These are phyloP conservation scores for Lepisosteus osseus DNA, from an alignment of 2,113 vertebrate genomes.

Conservation along the genomic window DNA sequence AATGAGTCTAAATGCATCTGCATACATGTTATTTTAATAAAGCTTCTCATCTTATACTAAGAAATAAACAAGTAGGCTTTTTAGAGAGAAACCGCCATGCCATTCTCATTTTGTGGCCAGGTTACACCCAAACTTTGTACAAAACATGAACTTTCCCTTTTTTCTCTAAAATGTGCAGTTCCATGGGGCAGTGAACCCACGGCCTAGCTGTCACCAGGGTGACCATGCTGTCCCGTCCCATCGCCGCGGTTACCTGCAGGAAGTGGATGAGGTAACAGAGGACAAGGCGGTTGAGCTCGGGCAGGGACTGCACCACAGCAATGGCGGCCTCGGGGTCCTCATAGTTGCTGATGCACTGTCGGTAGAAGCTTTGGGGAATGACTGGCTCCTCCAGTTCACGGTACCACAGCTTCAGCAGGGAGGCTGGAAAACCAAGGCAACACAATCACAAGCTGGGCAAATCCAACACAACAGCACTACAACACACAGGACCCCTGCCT, in stretches of 20 bases:
- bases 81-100: not conserved
- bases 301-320: conserved; percentile 78
- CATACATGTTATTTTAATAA: too few relatives aligned
- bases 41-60: too few relatives aligned
- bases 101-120: not conserved
- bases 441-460: too few relatives aligned
- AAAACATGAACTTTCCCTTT: too few relatives aligned
- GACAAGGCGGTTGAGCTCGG: conserved; percentile 81
- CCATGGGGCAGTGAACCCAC: not conserved
- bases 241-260: conserved; percentile 69
- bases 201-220: not conserved
- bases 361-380: conserved; percentile 83
- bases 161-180: not conserved
- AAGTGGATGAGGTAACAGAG: conserved; percentile 89
- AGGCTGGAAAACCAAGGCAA: conserved; percentile 56
- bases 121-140: not conserved
- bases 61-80: not conserved
- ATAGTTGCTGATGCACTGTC: conserved; percentile 80
- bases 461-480: too few relatives aligned
- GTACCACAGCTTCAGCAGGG: conserved; percentile 87
- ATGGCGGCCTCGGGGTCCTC: conserved; percentile 79
- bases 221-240: not conserved
- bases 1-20: too few relatives aligned
- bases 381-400: conserved; percentile 86
- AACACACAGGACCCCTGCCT: too few relatives aligned